Conservation (phyloP, 1,140 invertebrate genomes). For the Hesperophylax magnus region DNA sequence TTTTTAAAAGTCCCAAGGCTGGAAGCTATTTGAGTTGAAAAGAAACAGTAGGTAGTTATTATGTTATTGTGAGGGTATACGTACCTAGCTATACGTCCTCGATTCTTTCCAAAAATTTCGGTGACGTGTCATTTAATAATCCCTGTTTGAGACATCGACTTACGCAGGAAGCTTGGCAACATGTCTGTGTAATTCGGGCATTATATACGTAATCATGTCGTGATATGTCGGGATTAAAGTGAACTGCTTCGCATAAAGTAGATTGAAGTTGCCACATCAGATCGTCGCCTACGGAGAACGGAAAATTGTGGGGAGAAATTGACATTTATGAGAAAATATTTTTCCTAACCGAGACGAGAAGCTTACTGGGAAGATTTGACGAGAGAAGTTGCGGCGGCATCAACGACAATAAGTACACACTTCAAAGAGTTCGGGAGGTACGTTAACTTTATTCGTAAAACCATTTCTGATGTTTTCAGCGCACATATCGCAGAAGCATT, state of each 20-base stretch:
- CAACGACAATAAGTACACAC: constrained; percentile 9
- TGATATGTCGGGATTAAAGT: constrained; percentile 42
- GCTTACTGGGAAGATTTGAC: constrained; percentile 27
- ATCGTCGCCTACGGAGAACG: background rate
- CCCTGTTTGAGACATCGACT: constrained; percentile 10
- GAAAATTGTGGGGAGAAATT: constrained; percentile 55
- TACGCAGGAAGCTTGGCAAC: constrained; percentile 1
- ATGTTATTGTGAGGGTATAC: no score
- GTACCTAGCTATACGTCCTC: background rate
- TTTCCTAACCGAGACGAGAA: constrained; percentile 32
- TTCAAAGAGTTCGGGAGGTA: constrained; percentile 9
- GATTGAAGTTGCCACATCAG: constrained; percentile 43
- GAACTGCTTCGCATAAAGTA: constrained; percentile 40
- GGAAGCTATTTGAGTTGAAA: no score
- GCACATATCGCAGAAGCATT: no score
- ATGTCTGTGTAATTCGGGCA: constrained; percentile 31
- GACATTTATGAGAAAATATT: constrained; percentile 57
- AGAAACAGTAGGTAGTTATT: no score
- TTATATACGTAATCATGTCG: constrained; percentile 36
- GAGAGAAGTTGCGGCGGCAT: background rate
- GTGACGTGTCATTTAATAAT: constrained; percentile 31
- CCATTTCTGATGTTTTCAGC: no score
- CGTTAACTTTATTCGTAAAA: no score
- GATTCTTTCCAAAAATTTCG: constrained; percentile 9
- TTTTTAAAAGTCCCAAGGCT: no score